A percentile compares a stretch with the other conserved stretches of the same genome.
phyloP scores from a whole-genome alignment of 2,113 vertebrate genomes.

The Ictidomys tridecemlineatus region DNA sequence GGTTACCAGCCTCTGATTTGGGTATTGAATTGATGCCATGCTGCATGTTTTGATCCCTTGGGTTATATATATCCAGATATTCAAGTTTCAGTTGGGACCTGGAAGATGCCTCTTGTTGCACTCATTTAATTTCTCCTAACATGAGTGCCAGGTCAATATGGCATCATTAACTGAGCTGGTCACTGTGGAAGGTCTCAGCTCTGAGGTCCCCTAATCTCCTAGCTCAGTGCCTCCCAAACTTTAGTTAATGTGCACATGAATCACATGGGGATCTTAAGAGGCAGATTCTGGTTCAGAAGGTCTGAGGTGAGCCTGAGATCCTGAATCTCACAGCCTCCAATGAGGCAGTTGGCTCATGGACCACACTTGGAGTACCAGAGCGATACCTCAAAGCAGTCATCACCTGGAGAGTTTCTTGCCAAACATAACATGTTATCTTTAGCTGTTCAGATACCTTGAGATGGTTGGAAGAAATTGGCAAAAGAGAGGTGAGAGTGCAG shows the following conservation, averaged over 20 bases:
- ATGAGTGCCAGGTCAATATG: not conserved
- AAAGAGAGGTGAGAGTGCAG: too few species aligned
- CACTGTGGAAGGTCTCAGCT: not conserved
- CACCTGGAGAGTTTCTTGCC: not conserved
- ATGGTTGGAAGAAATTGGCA: too few species aligned
- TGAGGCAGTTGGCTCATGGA: not conserved
- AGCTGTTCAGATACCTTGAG: too few species aligned
- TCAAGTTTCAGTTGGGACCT: not conserved
- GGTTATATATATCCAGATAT: not conserved
- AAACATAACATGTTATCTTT: too few species aligned
- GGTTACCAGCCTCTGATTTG: not conserved
- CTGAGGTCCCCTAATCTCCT: not conserved
- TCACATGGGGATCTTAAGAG: not conserved
- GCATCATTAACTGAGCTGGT: not conserved
- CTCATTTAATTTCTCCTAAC: not conserved
- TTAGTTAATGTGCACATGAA: accelerated
- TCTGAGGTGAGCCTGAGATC: not conserved
- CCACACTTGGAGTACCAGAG: not conserved
- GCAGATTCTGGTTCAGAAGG: not conserved
- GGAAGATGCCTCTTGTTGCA: not conserved
- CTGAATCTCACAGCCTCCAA: too few species aligned
- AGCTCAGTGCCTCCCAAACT: not conserved
- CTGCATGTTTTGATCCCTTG: not conserved
- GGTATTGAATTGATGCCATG: not conserved
- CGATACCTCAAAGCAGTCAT: not conserved